Evolutionary conservation across 2,113 vertebrate species (phyloP).

Genomic region (Sapajus apella): DNA sequence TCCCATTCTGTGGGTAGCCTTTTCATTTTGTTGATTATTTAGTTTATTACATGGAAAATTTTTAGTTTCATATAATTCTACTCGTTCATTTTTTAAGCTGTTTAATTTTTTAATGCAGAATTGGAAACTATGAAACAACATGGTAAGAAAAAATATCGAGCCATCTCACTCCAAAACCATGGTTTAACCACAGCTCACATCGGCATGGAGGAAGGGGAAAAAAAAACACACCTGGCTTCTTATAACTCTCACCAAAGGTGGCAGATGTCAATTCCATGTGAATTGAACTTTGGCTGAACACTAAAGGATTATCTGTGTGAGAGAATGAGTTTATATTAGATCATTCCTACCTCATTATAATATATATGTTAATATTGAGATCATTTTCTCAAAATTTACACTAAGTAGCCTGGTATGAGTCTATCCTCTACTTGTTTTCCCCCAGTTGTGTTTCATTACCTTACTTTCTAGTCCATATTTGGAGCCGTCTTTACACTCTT

Average conservation of each 20-base stretch:
- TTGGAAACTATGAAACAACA: conserved; percentile 7
- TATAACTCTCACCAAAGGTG: neutral
- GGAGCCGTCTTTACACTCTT: neutral
- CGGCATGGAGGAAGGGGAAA: neutral
- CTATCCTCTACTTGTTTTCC: neutral
- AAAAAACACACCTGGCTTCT: conserved; percentile 34
- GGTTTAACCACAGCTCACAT: conserved; percentile 72
- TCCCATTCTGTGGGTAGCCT: neutral
- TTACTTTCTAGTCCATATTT: neutral
- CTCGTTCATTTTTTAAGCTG: conserved; percentile 2
- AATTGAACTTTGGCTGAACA: neutral
- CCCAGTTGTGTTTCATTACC: neutral
- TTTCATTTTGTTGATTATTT: neutral
- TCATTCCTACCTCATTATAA: neutral
- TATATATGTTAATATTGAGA: neutral
- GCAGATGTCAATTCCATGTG: neutral
- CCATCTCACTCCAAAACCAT: conserved; percentile 32
- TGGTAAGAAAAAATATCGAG: neutral
- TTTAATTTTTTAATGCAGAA: conserved; percentile 50
- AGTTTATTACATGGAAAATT: neutral
- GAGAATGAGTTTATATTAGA: neutral
- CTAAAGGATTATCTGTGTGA: neutral
- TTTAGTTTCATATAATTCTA: neutral
- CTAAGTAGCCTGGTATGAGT: neutral
- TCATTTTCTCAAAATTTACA: neutral